These are phyloP conservation scores for Macrosteles quadrilineatus DNA, from an alignment of 1,140 invertebrate genomes.

Conservation along the genomic window DNA sequence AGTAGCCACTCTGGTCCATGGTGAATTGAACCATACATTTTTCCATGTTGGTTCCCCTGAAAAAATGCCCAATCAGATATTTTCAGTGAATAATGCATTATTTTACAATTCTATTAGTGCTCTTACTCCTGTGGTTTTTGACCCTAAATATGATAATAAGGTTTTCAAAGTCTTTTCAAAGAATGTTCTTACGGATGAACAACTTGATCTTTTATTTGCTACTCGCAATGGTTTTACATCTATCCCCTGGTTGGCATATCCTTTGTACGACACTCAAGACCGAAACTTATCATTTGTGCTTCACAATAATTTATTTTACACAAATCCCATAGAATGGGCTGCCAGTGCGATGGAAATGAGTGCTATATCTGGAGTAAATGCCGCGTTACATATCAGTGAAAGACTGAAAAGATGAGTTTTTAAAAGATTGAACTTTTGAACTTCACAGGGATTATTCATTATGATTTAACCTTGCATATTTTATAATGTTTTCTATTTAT, in stretches of 20 bases:
- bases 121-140: constrained; percentile 50
- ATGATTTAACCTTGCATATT: background rate
- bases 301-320: constrained; percentile 59
- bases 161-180: constrained; percentile 65
- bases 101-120: constrained; percentile 50
- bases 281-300: constrained; percentile 58
- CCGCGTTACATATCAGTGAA: constrained; percentile 52
- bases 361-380: constrained; percentile 64
- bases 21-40: constrained; percentile 52
- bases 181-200: constrained; percentile 48
- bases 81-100: constrained; percentile 54
- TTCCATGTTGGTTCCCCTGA: constrained; percentile 49
- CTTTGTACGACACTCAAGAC: constrained; percentile 55
- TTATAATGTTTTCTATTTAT: background rate
- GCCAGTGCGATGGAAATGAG: constrained; percentile 76
- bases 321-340: constrained; percentile 69
- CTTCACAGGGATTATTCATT: background rate
- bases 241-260: constrained; percentile 64
- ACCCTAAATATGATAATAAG: constrained; percentile 36
- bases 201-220: constrained; percentile 57
- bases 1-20: constrained; percentile 60
- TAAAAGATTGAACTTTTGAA: background rate
- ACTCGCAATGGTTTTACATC: constrained; percentile 50
- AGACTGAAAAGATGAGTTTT: too few relatives aligned
- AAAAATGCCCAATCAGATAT: constrained; percentile 49